These are phyloP conservation scores for Gryllus longicercus DNA, from an alignment of 2,888 invertebrate genomes.

Conservation along the genomic window DNA sequence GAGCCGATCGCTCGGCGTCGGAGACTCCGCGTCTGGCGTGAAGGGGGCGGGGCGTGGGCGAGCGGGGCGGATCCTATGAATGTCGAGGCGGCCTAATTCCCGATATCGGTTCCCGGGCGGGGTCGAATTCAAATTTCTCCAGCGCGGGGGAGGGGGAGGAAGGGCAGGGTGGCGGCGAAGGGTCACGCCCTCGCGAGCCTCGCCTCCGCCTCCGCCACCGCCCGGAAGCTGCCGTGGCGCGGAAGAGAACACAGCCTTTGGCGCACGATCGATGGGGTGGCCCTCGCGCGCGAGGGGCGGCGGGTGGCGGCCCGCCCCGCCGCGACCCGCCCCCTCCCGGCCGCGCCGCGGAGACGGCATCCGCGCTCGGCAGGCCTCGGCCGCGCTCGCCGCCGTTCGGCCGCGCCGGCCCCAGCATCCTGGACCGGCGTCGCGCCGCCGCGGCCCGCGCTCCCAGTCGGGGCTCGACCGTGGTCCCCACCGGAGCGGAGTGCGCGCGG, in stretches of 20 bases:
- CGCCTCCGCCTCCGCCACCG: not conserved
- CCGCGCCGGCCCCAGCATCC: no score
- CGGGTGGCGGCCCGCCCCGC: no score
- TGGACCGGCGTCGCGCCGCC: no score
- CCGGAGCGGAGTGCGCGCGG: not conserved
- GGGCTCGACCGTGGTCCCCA: no score
- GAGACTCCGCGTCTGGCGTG: not conserved
- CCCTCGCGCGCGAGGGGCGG: not conserved
- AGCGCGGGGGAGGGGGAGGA: not conserved
- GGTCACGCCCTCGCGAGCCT: not conserved
- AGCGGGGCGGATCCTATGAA: not conserved
- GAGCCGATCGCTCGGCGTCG: not conserved
- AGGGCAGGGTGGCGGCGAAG: not conserved
- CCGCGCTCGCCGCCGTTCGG: no score
- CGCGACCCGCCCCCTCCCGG: no score
- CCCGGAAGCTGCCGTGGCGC: not conserved
- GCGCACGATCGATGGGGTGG: not conserved
- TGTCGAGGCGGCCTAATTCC: not conserved
- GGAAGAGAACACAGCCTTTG: not conserved
- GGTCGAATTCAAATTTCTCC: not conserved
- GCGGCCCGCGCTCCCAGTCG: no score
- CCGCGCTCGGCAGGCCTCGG: no score
- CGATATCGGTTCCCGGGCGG: not conserved
- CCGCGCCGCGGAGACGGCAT: not conserved
- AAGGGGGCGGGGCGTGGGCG: not conserved